phyloP scores from a whole-genome alignment of 1,140 invertebrate genomes.

The Zaprionus lachaisei region DNA sequence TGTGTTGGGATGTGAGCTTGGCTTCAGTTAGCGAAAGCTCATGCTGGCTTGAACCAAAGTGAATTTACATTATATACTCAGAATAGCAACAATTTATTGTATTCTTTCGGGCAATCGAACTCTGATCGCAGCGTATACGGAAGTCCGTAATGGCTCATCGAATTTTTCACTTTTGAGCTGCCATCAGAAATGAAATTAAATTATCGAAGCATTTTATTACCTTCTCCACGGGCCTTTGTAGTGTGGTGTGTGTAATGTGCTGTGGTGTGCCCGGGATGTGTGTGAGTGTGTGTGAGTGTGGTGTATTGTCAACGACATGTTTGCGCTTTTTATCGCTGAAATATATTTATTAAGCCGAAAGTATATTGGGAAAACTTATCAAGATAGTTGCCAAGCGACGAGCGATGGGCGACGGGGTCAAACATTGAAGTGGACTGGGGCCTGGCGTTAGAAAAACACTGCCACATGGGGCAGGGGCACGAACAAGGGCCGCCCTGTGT shows the following conservation, averaged over 20 bases:
- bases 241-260: conserved; percentile 1
- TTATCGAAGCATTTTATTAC: conserved; percentile 76
- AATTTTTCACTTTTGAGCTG: conserved; percentile 27
- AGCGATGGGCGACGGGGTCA: neutral
- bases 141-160: conserved; percentile 25
- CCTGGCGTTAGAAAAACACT: neutral
- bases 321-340: conserved; percentile 58
- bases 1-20: no score
- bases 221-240: conserved; percentile 3
- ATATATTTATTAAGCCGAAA: conserved; percentile 68
- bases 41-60: no score
- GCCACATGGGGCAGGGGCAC: neutral
- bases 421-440: conserved; percentile 1
- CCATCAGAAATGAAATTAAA: conserved; percentile 64
- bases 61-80: neutral
- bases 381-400: conserved; percentile 57
- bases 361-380: conserved; percentile 70
- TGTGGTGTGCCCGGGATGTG: neutral
- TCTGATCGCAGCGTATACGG: conserved; percentile 41
- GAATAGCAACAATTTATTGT: no score
- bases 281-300: neutral
- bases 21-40: neutral
- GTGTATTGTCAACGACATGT: conserved; percentile 47
- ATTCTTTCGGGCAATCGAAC: neutral
- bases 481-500: conserved; percentile 50